Evolutionary conservation across 2,113 vertebrate genomes (phyloP).

Genomic region (Pelodiscus sinensis): DNA sequence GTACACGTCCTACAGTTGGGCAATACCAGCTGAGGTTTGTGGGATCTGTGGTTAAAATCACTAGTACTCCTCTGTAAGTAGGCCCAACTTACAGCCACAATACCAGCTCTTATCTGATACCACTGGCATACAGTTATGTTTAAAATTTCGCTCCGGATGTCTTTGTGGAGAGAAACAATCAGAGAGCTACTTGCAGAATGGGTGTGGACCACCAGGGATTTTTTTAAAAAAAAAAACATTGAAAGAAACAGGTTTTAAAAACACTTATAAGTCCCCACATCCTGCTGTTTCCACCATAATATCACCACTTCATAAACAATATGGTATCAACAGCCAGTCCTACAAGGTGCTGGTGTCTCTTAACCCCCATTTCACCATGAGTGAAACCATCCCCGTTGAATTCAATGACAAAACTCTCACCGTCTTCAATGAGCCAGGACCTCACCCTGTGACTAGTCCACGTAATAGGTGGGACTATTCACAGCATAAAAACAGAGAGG

Average conservation of each 20-base stretch:
- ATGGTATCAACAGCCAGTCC: slow-evolving; percentile 56
- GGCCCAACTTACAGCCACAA: background rate
- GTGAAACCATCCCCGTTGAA: background rate
- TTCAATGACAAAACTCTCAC: background rate
- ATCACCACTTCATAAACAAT: slow-evolving; percentile 66
- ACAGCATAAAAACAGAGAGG: background rate
- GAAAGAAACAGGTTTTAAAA: slow-evolving; percentile 67
- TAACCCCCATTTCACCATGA: background rate
- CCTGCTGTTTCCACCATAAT: slow-evolving; percentile 66
- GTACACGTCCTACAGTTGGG: accelerated
- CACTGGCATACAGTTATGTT: background rate
- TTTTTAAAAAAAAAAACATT: slow-evolving; percentile 3
- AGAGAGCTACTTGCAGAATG: slow-evolving; percentile 26
- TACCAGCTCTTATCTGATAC: accelerated
- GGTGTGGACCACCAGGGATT: slow-evolving; percentile 65
- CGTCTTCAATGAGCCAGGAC: background rate
- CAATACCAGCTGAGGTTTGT: background rate
- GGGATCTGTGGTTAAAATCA: background rate
- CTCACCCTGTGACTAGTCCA: background rate
- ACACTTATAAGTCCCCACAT: slow-evolving; percentile 53
- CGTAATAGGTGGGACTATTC: accelerated
- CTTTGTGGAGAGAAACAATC: slow-evolving; percentile 66
- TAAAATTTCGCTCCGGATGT: slow-evolving; percentile 41
- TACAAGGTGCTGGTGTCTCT: slow-evolving; percentile 8
- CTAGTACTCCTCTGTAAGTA: background rate